Percentiles rank a stretch among this genome's conserved stretches.
Conservation (phyloP, 2,113 vertebrate species). For the Anarrhichthys ocellatus region DNA sequence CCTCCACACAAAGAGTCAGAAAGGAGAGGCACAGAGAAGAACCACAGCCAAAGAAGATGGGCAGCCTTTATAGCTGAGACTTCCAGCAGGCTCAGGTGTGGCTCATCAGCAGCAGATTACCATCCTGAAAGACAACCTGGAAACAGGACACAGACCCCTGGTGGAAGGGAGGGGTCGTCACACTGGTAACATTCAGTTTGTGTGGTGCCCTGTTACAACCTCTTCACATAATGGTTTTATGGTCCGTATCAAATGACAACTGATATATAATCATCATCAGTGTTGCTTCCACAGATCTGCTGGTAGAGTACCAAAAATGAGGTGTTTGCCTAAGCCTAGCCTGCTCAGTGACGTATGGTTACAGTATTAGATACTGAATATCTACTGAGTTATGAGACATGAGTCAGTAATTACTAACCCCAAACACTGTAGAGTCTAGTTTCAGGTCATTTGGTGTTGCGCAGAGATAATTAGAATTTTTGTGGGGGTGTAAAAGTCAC, state of each 20-base stretch:
- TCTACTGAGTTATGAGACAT: slow-evolving; percentile 36
- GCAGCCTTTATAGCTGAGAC: too few relatives aligned
- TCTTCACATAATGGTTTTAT: slow-evolving; percentile 35
- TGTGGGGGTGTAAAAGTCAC: slow-evolving; percentile 43
- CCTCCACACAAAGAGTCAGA: too few relatives aligned
- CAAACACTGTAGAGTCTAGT: slow-evolving; percentile 23
- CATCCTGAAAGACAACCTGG: too few relatives aligned
- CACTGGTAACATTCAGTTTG: background rate
- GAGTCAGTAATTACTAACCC: slow-evolving; percentile 51
- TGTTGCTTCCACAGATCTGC: slow-evolving; percentile 17
- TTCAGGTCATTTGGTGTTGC: slow-evolving; percentile 51
- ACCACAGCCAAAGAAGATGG: too few relatives aligned
- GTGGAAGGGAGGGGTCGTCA: too few relatives aligned
- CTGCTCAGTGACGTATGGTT: slow-evolving; percentile 24
- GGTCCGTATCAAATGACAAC: slow-evolving; percentile 22
- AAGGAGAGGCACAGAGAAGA: too few relatives aligned
- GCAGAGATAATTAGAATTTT: slow-evolving; percentile 58
- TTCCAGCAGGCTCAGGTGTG: too few relatives aligned
- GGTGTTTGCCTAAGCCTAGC: slow-evolving; percentile 19
- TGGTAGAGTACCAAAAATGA: slow-evolving; percentile 23
- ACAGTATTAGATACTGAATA: slow-evolving; percentile 16
- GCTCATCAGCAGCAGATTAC: too few relatives aligned
- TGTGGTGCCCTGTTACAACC: background rate
- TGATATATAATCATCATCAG: slow-evolving; percentile 29
- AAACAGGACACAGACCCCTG: too few relatives aligned